Conservation (phyloP, 2,113 vertebrate species). For the Syngnathoides biaculeatus region DNA sequence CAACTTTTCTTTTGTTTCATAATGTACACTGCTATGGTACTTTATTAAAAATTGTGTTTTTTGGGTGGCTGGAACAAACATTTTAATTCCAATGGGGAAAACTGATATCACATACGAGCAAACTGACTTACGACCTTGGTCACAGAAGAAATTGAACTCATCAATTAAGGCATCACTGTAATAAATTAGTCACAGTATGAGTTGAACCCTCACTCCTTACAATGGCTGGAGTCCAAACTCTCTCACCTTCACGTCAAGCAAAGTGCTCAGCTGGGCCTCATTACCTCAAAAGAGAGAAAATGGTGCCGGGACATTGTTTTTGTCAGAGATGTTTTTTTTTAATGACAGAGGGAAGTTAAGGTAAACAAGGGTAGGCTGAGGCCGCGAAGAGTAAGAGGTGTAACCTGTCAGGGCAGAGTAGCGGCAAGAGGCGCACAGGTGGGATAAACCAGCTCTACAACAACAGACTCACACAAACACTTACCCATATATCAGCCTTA, state of each 20-base stretch:
- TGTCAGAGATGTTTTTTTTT: slow-evolving; percentile 26
- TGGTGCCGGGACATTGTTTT: neutral
- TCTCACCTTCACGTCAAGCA: slow-evolving; percentile 18
- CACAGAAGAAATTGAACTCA: neutral
- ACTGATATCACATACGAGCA: neutral
- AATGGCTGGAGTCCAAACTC: slow-evolving; percentile 25
- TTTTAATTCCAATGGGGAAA: neutral
- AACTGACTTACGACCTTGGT: neutral
- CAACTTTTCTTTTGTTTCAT: neutral
- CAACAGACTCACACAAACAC: slow-evolving; percentile 33
- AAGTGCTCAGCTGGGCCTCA: slow-evolving; percentile 9
- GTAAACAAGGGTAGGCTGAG: slow-evolving; percentile 1
- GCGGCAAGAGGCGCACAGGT: neutral
- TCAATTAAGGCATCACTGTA: neutral
- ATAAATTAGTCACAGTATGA: too few species aligned
- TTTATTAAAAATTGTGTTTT: neutral
- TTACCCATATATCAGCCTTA: slow-evolving; percentile 98
- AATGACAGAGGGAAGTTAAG: slow-evolving; percentile 11
- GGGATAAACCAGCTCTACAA: slow-evolving; percentile 44
- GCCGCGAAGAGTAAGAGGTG: neutral
- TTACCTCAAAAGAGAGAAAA: slow-evolving; percentile 8
- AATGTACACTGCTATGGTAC: neutral
- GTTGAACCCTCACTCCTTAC: neutral
- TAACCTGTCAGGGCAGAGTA: slow-evolving; percentile 30
- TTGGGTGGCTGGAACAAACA: neutral